Conservation (phyloP, 1,140 invertebrate species). For the Drusus annulatus region DNA sequence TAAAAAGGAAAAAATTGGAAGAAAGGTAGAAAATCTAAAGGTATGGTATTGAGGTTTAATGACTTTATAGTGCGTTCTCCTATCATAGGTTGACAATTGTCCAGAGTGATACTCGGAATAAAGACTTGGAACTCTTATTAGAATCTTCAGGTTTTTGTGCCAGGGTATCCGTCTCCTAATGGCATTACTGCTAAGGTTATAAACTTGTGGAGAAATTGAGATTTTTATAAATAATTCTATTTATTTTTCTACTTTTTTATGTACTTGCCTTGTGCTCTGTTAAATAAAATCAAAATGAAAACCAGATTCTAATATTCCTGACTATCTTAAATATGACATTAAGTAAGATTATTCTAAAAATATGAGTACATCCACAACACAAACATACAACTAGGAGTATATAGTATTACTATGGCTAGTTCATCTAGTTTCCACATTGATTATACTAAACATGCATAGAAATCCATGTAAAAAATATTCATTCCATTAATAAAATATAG, state of each 20-base stretch:
- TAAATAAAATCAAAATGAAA: background rate
- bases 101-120: too few species aligned
- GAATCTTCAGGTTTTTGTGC: too few species aligned
- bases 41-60: too few species aligned
- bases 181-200: too few species aligned
- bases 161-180: too few species aligned
- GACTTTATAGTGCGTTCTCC: too few species aligned
- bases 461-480: constrained; percentile 27
- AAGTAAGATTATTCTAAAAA: background rate
- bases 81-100: too few species aligned
- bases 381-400: background rate
- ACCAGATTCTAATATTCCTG: background rate
- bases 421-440: constrained; percentile 3
- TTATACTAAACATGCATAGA: background rate
- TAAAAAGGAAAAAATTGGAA: too few species aligned
- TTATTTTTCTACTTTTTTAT: background rate
- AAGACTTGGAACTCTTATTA: too few species aligned
- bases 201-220: too few species aligned
- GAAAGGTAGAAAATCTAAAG: too few species aligned
- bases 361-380: constrained; percentile 1
- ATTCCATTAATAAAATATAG: constrained; percentile 23
- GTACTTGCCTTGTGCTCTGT: constrained; percentile 1
- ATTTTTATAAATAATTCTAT: too few species aligned
- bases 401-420: background rate
- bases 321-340: background rate